A percentile compares a stretch with the other conserved stretches of the same genome.
Conservation (phyloP, 2,113 vertebrate genomes). For the Podarcis raffonei region DNA sequence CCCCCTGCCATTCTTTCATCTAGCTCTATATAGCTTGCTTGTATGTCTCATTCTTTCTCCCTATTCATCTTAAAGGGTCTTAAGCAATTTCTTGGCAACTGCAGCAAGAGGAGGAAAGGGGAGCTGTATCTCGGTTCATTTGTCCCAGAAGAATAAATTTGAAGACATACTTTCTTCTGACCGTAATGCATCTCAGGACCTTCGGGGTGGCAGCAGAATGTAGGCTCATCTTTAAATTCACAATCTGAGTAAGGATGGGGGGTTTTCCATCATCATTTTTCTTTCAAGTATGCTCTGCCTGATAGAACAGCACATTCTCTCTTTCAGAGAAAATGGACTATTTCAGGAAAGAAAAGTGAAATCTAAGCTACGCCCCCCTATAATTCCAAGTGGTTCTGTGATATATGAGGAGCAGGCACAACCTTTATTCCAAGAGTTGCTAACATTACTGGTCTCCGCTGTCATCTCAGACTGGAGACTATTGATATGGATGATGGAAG, state of each 20-base stretch:
- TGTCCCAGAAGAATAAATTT: slow-evolving; percentile 28
- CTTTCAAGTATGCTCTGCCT: slow-evolving; percentile 21
- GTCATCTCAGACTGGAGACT: neutral
- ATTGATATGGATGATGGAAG: no score
- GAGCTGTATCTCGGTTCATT: slow-evolving; percentile 36
- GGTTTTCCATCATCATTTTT: slow-evolving; percentile 34
- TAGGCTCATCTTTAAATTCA: slow-evolving; percentile 10
- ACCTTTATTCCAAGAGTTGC: slow-evolving; percentile 28
- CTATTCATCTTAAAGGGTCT: neutral
- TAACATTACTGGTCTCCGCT: neutral
- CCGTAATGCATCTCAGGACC: slow-evolving; percentile 9
- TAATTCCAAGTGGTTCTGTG: neutral
- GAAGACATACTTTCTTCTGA: slow-evolving; percentile 21
- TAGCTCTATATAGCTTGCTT: neutral
- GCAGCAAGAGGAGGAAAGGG: slow-evolving; percentile 6
- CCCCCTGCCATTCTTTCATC: neutral
- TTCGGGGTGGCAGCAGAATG: neutral
- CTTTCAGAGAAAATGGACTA: slow-evolving; percentile 25
- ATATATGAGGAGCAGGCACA: neutral
- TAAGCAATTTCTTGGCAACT: slow-evolving; percentile 16
- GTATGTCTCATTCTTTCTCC: slow-evolving; percentile 14
- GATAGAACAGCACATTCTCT: neutral
- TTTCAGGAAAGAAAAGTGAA: slow-evolving; percentile 25
- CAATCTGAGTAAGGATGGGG: slow-evolving; percentile 21
- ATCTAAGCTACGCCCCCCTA: slow-evolving; percentile 4